Evolutionary conservation across 1,140 invertebrate genomes (phyloP), one percentile per base, ranked within the genome.

Genomic region (Bombus polaris): DNA sequence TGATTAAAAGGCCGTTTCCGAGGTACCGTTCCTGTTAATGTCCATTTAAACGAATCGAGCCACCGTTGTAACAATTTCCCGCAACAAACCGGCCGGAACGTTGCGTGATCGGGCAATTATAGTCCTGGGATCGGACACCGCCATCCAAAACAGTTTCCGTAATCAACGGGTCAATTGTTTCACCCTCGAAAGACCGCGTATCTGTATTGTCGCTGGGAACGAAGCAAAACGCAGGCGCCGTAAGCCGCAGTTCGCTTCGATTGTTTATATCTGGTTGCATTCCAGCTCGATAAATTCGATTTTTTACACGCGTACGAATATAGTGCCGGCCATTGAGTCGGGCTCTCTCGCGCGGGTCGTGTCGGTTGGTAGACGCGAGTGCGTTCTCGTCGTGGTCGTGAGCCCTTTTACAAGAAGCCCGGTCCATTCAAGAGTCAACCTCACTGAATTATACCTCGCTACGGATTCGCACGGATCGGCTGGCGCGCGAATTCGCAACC

Each of bases 361-460:
- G 84, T 80, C 42, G 86, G 65, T 65, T 75, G 65, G 42, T 78
- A 47, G 74, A n/a, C 68, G 73, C 59, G 68, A 70, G 32, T 53
- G 47, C 44, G 42, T 42, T 47, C 66, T 80, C 83, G 35, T 81
- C 72, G 85, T 76, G 72, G 83, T 82, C 86, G 66, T 59, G 79
- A 81, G 65, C 79, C 90, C 75, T 78, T 78, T 89, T 91, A 91
- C 91, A 91, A 89, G 89, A 86, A 80, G 85, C 62, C 74, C 42
- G 88, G 53, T 84, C 90, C 92, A 91, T 92, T 92, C 92, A 91
- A 92, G 92, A 93, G 92, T 93, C 91, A 93, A 89, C 66, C 80
- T 80, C 68, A 73, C 86, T 93, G 92, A 93, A 91, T 92, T 92
- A 92, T 92, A 92, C 78, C 87, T 71, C 83, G 87, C 86, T 85